A percentile compares a stretch with the other conserved stretches of the same genome.
Evolutionary conservation across 2,113 vertebrate species (phyloP).

Genomic region (Cercocebus atys): DNA sequence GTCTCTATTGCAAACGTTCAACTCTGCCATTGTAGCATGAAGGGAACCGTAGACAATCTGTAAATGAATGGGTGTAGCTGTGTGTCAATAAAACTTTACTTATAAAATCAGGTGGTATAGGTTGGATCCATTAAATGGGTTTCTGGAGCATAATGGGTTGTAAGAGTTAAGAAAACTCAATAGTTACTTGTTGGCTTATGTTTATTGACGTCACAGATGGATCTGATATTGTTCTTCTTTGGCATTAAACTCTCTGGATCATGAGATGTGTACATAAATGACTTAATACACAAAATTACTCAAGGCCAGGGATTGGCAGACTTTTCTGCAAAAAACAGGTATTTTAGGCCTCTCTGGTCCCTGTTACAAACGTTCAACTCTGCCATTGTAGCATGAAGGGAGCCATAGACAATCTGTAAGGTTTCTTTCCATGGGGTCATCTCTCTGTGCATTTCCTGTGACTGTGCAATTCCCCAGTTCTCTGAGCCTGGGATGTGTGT

Average conservation of each 20-base stretch:
- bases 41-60: background rate
- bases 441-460: background rate
- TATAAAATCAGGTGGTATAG: too few species aligned
- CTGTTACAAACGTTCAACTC: rapidly evolving
- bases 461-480: background rate
- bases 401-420: background rate
- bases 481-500: background rate
- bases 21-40: rapidly evolving
- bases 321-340: background rate
- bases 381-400: rapidly evolving
- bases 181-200: background rate
- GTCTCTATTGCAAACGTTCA: background rate
- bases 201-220: background rate
- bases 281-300: background rate
- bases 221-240: background rate
- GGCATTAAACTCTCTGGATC: background rate
- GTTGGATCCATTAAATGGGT: too few species aligned
- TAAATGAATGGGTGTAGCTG: too few species aligned
- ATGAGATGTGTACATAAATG: background rate
- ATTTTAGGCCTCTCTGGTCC: background rate
- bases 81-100: background rate
- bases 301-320: background rate
- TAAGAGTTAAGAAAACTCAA: background rate
- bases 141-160: background rate
- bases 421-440: background rate